Base-by-base conservation (phyloP, 1,140 invertebrate species). In the Sinella curviseta region DNA sequence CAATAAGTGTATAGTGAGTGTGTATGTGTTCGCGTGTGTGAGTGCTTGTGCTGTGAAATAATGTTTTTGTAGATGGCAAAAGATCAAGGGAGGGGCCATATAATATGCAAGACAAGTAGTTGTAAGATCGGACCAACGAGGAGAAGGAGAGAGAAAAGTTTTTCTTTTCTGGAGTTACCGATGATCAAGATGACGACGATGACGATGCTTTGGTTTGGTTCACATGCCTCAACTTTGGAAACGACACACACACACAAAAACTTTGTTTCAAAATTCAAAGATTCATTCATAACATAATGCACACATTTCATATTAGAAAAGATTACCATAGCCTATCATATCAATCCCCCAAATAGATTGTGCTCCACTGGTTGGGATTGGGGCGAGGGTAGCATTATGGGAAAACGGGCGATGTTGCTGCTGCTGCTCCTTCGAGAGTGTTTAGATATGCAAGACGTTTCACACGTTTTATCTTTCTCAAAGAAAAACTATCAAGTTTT, bases 401-500 rank as follows among this genome's bases (percentile, higher is more conserved):
- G 39, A 48, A 48, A 48, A 12, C 39, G 39, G 8, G 39, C 39
- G 39, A 48, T 48, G 20, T 48, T 8, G 39, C 8, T 48, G 8
- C 8, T 48, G 39, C n/a, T n/a, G n/a, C n/a, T n/a, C n/a, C n/a
- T n/a, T 8, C 39, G 20, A 48, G 39, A 48, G 39, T 12, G 39
- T 70, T 70, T 70, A 31, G 26, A 33, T 70, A 33, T 70, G 28
- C 31, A 70, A 70, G 65, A 70, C 65, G 65, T 24, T 70, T 33
- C 65, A 70, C 65, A 33, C 31, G 26, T 70, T 70, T 31, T 70
- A 30, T 70, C 31, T 70, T 70, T 70, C 24, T 12, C 14, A 26
- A 26, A 70, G 65, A 70, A 70, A 65, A 70, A 70, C 31, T 70
- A 70, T 70, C 65, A 70, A 70, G 65, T 70, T 70, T 70, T 33